These are phyloP conservation scores for Choristoneura fumiferana DNA, from an alignment of 1,140 invertebrate species.

Conservation along the genomic window DNA sequence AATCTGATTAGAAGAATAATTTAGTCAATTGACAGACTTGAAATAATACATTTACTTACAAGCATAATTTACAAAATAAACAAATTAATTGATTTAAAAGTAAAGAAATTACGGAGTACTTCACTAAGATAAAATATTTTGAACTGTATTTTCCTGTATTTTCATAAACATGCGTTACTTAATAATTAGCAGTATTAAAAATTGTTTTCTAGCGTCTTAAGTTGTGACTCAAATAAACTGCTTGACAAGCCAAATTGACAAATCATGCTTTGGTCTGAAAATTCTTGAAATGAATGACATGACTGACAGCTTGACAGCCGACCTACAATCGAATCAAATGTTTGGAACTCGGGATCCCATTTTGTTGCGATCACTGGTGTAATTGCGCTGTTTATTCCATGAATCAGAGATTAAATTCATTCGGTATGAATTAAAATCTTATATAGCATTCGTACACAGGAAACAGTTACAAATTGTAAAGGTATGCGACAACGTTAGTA, in stretches of 20 bases:
- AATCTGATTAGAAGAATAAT: too few species aligned
- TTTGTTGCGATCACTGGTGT: slow-evolving; percentile 10
- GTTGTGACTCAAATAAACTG: background rate
- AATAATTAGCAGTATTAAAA: too few species aligned
- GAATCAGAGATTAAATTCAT: slow-evolving; percentile 5
- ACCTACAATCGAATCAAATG: slow-evolving; percentile 10
- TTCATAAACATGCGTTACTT: too few species aligned
- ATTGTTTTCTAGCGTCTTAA: background rate
- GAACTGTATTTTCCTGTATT: too few species aligned
- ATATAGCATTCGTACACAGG: background rate
- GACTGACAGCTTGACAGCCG: slow-evolving; percentile 1
- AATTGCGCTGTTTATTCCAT: slow-evolving; percentile 11
- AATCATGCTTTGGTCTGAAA: slow-evolving; percentile 11
- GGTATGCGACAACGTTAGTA: slow-evolving; percentile 10
- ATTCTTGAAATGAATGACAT: too few species aligned
- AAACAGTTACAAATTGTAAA: background rate
- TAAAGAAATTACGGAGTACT: too few species aligned
- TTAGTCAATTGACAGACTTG: too few species aligned
- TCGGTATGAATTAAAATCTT: background rate
- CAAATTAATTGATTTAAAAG: too few species aligned
- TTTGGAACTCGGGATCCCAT: slow-evolving; percentile 12
- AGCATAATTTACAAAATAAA: too few species aligned
- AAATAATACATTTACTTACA: too few species aligned
- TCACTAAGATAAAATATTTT: too few species aligned
- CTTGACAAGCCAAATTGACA: slow-evolving; percentile 11